Base-by-base conservation (phyloP, 1,140 invertebrate genomes). In the Drosophila hydei region DNA sequence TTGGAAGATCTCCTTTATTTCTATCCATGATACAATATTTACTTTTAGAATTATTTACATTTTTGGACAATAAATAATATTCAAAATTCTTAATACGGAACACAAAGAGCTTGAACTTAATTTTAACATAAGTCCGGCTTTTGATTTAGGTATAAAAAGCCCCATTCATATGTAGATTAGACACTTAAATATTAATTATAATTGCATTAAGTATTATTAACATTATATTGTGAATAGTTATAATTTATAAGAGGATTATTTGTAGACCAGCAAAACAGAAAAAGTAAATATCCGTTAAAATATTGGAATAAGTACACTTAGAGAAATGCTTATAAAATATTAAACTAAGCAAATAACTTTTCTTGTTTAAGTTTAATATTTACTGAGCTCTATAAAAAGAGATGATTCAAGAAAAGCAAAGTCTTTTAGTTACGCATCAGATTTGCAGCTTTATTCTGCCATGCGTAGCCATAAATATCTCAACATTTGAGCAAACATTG, bases 71-170 rank as follows among this genome's bases (percentile, higher is more conserved):
- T 65, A 71, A 65, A 71, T 58, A 58, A 42, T 18, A 42, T 40
- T 23, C 14, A 51, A 33, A 42, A 55, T 50, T 63, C 51, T 9
- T 30, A 12, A 36, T 0, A 33, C 7, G 27, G 18, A 54, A 48
- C 16, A 63, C 38, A 55, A 63, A 50, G 5, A 36, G 3, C 18
- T n/a, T 30, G 3, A 59, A 50, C 23, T 42, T 65, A 38, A 45
- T 65, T 55, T 25, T 38, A 55, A 63, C 67, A 30, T 54, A 59
- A 62, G 47, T 69, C 48, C 65, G 27, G 48, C 27, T 40, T 40
- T n/a, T 56, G n/a, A 42, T 25, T 56, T 18, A 21, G 11, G 7
- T 0, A 25, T 40, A 8, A 51, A 33, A 33, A 33, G 7, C 19
- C 3, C 27, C 8, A 64, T 47, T 36, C 43, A 21, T 18, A 19